Base-by-base conservation (phyloP, 2,888 invertebrate genomes). In the Amphimallon solstitiale region DNA sequence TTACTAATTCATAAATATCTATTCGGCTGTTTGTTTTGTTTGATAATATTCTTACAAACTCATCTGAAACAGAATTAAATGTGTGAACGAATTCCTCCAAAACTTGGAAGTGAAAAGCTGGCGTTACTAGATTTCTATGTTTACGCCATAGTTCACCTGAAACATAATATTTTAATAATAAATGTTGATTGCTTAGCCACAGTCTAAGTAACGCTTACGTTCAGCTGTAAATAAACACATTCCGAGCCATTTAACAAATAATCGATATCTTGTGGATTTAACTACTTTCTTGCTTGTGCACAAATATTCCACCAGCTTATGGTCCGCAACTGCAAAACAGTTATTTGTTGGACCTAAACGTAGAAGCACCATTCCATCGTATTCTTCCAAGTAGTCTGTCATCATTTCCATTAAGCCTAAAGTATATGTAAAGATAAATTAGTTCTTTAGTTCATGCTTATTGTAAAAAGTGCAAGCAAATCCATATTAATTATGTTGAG, bases 91-190 rank as follows among this genome's bases (percentile, higher is more conserved):
- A 92, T 72, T 89, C 87, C 74, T 90, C 88, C 52, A 92, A 79
- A 62, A 92, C 90, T 75, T 88, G 88, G 76, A 91, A 92, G 79
- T 92, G 92, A 79, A 92, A 92, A 0, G 91, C 87, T 0, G 91
- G 91, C 0, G 91, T 92, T 54, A 92, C 80, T 70, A 92, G 85
- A 76, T 89, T 90, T 15, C 92, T 84, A 70, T 89, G 86, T 0
- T 79, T 80, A 70, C 84, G 85, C 92, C 92, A 92, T 78, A 84
- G 85, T 4, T 78, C 72, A 2, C 84, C 85, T 63, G 48, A 35
- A 21, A 54, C 21, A 19, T 23, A 6, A 1, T 2, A 7, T 14
- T 49, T 49, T n/a, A 51, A 5, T n/a, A 45, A 29, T n/a, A 10
- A 17, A 6, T 3, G n/a, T 29, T 14, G 6, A 37, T 2, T 10